Evolutionary conservation across 2,113 vertebrate genomes (phyloP), one percentile per base, ranked within the genome.

Genomic region (Scortum barcoo): DNA sequence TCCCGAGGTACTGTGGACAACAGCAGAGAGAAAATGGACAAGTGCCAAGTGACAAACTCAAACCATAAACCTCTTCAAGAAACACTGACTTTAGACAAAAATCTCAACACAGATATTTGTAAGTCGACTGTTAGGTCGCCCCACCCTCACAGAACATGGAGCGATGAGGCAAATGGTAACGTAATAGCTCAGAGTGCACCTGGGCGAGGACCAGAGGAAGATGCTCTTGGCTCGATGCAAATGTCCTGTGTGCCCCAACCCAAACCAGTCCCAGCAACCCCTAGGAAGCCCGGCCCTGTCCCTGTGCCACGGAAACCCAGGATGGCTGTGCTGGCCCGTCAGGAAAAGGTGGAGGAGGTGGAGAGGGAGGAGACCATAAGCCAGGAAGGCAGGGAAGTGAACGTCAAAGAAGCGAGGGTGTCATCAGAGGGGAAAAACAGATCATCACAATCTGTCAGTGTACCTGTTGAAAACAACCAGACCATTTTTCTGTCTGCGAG

Each of bases 301-400:
- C 97, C 96, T 73, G 95, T 96, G 66, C 97, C 96, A 71, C 95
- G 96, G 89, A 97, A 96, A 84, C 92, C 93, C 63, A 93, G 86
- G 20, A 76, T 91, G 81, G 72, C 91, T 0, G 83, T 84, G 67
- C 93, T 96, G 0, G 73, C 94, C 51, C 91, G 90, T 24, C 97
- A 99, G 89, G 96, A 96, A 87, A 95, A 95, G 85, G 76, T 96
- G 65, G 97, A 97, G 0, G 85, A 94, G 51, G 94, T 94, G 46
- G 94, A 93, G 24, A 95, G 95, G 76, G 94, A 93, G 76, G 93
- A 95, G 81, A 65, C 94, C 17, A 92, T 95, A 20, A 70, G 65
- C 24, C 70, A 91, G 76, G 95, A 96, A 63, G 92, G 90, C 80
- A 78, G 73, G 76, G 93, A 93, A 54, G 50, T 58, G 7, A 83